Base-by-base conservation (phyloP, 2,888 invertebrate genomes). In the Athripsodes cinereus region DNA sequence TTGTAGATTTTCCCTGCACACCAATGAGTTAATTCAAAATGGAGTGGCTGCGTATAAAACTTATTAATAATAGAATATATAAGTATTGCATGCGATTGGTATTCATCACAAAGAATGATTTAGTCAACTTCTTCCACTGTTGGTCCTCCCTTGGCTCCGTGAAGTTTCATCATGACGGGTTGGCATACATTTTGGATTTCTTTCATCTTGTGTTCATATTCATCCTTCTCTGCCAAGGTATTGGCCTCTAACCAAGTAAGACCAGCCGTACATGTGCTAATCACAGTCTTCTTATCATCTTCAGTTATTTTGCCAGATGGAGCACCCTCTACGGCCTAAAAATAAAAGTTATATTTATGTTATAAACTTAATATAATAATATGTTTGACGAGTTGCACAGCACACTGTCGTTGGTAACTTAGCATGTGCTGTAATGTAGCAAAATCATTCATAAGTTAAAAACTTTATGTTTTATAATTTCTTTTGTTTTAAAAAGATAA, bases 131-230 rank as follows among this genome's bases (percentile, higher is more conserved):
- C 85, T 67, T 84, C 86, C 46, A 90, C 86, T 52, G 86, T 87
- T 11, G 86, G 85, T 1, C 83, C 84, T 67, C 67, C 72, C 68
- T 49, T 67, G 0, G 79, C 78, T 52, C 85, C 87, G 65, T 91
- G 90, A n/a, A 92, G 72, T 68, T 91, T 92, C 70, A 88, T 82
- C 86, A 94, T 92, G 47, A 90, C 79, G 0, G 92, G 90, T 53
- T 84, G 82, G 68, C 90, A 91, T 18, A 86, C 81, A 18, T 78
- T 79, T 69, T 92, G 90, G 19, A 89, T 75, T 53, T 88, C 85
- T 68, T 89, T 86, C 66, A 92, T 73, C 67, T 86, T 88, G 64
- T 86, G 81, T 53, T 92, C 90, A 64, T 86, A 85, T 65, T 92
- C 92, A 8, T 85, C 84, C 66, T 86, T 87, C 53, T 88, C 86